Evolutionary conservation across 2,888 invertebrate species (phyloP).

Genomic region (Agelastica alni): DNA sequence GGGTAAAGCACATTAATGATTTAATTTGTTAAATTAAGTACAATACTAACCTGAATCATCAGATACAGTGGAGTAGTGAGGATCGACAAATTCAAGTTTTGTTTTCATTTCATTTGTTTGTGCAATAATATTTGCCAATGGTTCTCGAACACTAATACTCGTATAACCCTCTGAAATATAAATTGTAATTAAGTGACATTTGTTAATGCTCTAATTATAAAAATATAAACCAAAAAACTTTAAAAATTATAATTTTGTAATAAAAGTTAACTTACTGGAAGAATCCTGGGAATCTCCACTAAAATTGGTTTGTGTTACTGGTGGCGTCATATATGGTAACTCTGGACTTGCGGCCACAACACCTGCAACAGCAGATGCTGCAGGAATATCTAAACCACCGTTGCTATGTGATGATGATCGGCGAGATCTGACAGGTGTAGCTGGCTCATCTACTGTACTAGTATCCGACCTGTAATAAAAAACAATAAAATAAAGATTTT

Average conservation of each 20-base stretch:
- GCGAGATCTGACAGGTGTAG: slow-evolving; percentile 60
- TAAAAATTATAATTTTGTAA: too few relatives aligned
- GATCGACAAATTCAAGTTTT: slow-evolving; percentile 58
- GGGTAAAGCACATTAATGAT: too few relatives aligned
- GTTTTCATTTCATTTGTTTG: slow-evolving; percentile 62
- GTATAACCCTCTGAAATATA: slow-evolving; percentile 87
- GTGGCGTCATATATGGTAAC: slow-evolving; percentile 88
- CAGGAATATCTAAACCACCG: slow-evolving; percentile 69
- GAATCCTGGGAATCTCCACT: slow-evolving; percentile 92
- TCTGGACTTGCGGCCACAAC: slow-evolving; percentile 86
- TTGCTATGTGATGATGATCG: slow-evolving; percentile 59
- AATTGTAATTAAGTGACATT: too few relatives aligned
- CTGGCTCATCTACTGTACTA: slow-evolving; percentile 47
- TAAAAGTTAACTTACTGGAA: slow-evolving; percentile 73
- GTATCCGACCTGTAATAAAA: slow-evolving; percentile 30
- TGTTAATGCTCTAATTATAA: too few relatives aligned
- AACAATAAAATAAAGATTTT: too few relatives aligned
- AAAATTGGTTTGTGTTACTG: slow-evolving; percentile 68
- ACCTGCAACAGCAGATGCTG: slow-evolving; percentile 85
- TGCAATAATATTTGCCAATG: slow-evolving; percentile 77
- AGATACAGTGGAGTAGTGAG: slow-evolving; percentile 88
- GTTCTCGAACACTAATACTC: slow-evolving; percentile 88
- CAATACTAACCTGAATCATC: slow-evolving; percentile 77
- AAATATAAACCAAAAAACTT: too few relatives aligned
- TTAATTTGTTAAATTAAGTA: too few relatives aligned